These are phyloP conservation scores for Melinaea menophilus DNA, from an alignment of 2,888 invertebrate genomes.

Conservation along the genomic window DNA sequence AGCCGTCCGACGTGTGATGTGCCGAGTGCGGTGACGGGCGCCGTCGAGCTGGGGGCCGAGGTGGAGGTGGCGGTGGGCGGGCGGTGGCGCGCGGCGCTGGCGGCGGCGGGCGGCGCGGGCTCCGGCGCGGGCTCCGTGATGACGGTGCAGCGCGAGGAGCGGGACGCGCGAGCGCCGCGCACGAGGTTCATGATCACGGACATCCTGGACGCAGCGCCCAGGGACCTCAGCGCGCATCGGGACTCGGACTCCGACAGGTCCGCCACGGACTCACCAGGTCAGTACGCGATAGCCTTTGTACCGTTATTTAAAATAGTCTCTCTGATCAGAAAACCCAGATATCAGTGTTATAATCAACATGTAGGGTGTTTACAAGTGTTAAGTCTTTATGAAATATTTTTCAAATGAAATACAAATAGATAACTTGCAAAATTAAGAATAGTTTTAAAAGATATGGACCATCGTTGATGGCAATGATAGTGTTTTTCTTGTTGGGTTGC, in stretches of 20 bases:
- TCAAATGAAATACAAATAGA: no score
- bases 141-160: conserved; percentile 80
- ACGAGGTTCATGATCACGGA: conserved; percentile 95
- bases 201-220: conserved; percentile 81
- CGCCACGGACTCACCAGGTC: conserved; percentile 77
- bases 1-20: conserved; percentile 40
- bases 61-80: conserved; percentile 45
- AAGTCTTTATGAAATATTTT: no score
- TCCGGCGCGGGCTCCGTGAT: conserved; percentile 74
- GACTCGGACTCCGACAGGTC: conserved; percentile 78
- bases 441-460: no score
- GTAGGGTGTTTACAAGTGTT: no score
- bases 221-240: conserved; percentile 77
- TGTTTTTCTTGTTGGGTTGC: no score
- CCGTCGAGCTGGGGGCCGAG: conserved; percentile 53
- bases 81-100: conserved; percentile 53
- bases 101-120: conserved; percentile 58
- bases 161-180: conserved; percentile 86
- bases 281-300: conserved; percentile 29
- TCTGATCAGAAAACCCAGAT: no score
- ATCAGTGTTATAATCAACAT: no score
- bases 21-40: conserved; percentile 39
- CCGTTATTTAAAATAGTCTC: no score
- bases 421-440: no score
- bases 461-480: no score